Evolutionary conservation across 1,140 invertebrate genomes (phyloP).

Genomic region (Hypothenemus hampei): DNA sequence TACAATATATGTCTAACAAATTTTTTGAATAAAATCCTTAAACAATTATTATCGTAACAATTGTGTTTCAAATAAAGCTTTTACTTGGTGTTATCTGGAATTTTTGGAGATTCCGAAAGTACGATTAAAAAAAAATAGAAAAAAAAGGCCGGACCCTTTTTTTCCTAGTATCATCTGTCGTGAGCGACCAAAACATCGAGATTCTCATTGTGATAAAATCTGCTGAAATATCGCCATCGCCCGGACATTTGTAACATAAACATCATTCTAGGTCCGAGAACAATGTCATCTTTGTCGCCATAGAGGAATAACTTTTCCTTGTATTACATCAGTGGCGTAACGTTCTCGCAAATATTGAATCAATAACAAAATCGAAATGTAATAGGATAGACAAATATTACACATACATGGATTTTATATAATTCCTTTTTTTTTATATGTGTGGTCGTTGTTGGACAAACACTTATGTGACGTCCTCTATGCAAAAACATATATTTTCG

Average conservation of each 20-base stretch:
- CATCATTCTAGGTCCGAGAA: conserved; percentile 15
- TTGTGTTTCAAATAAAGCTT: no score
- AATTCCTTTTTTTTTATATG: no score
- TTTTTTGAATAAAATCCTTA: neutral
- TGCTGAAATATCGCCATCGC: conserved; percentile 10
- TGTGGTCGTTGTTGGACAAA: no score
- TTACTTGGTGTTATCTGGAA: no score
- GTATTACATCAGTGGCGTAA: no score
- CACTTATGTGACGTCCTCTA: no score
- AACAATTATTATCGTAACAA: neutral
- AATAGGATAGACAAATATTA: no score
- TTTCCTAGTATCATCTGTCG: neutral
- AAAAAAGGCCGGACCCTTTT: conserved; percentile 1
- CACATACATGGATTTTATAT: no score
- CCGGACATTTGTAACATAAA: conserved; percentile 20
- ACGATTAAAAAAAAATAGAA: neutral
- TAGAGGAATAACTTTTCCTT: no score
- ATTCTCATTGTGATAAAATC: conserved; percentile 16
- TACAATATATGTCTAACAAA: neutral
- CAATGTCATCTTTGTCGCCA: conserved; percentile 21
- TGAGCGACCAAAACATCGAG: conserved; percentile 12
- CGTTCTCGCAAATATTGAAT: no score
- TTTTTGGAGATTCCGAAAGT: neutral
- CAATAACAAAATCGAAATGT: no score
- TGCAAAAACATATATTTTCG: no score